Evolutionary conservation across 2,797 vertebrate genomes (phyloP).

Genomic region (Ptychobarbus kaznakovi): DNA sequence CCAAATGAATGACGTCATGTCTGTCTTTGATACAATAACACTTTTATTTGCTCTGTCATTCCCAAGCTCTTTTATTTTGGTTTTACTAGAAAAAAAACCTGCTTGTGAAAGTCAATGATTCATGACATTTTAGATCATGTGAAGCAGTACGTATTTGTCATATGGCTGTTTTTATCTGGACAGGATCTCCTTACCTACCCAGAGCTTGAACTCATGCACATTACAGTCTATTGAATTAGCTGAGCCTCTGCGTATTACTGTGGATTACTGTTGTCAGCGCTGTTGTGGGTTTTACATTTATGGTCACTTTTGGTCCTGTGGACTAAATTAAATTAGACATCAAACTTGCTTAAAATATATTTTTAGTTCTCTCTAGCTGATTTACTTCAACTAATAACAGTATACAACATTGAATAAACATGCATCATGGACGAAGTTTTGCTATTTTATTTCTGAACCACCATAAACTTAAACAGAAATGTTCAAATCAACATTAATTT

Average conservation of each 20-base stretch:
- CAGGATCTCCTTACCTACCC: neutral
- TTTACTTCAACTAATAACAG: neutral
- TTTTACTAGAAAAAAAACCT: neutral
- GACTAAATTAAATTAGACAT: neutral
- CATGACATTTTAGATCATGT: neutral
- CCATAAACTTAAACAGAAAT: neutral
- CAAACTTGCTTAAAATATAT: neutral
- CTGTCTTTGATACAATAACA: neutral
- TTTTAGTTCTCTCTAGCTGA: neutral
- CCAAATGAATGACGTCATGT: slow-evolving; percentile 33
- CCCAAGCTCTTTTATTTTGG: neutral
- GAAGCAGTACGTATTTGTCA: neutral
- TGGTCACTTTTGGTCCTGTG: neutral
- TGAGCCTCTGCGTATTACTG: neutral
- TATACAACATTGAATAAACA: neutral
- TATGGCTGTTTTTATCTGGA: neutral
- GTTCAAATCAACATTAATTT: neutral
- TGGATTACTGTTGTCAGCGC: neutral
- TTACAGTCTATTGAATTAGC: neutral
- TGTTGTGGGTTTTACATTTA: neutral
- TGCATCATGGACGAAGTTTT: neutral
- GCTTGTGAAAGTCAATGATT: neutral
- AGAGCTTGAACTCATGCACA: neutral
- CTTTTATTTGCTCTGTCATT: neutral
- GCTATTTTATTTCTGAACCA: neutral